Evolutionary conservation across 1,140 invertebrate species (phyloP).

Genomic region (Ridgeia piscesae): DNA sequence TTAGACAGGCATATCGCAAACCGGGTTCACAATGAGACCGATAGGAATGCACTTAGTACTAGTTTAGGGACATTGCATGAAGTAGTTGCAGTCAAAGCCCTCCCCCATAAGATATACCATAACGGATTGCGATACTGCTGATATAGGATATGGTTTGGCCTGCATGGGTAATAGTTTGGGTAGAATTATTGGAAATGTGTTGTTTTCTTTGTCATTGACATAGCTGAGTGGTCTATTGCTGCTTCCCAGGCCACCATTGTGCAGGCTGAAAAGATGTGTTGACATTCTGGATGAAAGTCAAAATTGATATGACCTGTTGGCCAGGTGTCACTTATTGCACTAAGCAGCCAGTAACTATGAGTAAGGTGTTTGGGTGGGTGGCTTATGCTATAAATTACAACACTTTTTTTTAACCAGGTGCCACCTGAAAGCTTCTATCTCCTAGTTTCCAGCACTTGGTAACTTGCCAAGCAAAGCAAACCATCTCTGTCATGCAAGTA

Average conservation of each 20-base stretch:
- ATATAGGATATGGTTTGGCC: neutral
- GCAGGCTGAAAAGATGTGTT: neutral
- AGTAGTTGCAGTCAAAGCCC: neutral
- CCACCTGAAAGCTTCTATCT: no score
- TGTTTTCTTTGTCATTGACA: neutral
- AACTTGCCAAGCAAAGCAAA: neutral
- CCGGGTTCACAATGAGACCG: neutral
- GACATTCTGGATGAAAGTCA: neutral
- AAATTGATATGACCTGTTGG: neutral
- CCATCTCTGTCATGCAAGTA: neutral
- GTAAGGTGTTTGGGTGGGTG: neutral
- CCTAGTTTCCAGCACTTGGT: neutral
- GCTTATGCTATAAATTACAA: neutral
- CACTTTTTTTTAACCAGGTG: no score
- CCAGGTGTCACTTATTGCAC: neutral
- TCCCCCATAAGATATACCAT: neutral
- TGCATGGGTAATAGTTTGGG: neutral
- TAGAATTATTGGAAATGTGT: neutral
- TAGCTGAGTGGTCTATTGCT: neutral
- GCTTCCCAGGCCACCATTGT: neutral
- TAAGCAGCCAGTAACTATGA: neutral
- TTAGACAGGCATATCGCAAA: neutral
- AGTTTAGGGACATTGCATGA: neutral
- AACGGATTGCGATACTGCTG: neutral
- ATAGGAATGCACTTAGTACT: neutral